These are phyloP conservation scores for Brachionichthys hirsutus DNA, from an alignment of 2,113 vertebrate genomes.

Conservation along the genomic window DNA sequence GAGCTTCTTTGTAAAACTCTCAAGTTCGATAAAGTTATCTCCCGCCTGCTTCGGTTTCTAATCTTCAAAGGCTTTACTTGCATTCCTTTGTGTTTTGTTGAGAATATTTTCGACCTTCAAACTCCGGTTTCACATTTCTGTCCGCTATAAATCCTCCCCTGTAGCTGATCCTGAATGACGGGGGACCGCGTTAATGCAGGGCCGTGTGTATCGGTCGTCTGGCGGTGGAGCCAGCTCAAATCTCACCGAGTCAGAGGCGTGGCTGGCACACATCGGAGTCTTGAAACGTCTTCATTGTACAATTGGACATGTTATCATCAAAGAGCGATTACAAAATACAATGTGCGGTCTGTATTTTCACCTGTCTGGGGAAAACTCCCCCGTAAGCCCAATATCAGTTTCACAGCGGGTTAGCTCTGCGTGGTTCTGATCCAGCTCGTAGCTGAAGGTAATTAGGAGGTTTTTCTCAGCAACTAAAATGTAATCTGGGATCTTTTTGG, in stretches of 20 bases:
- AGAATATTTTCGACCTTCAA: slow-evolving; percentile 51
- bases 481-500: slow-evolving; percentile 4
- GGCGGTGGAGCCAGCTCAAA: slow-evolving; percentile 42
- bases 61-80: slow-evolving; percentile 59
- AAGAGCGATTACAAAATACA: slow-evolving; percentile 46
- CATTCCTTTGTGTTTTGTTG: slow-evolving; percentile 58
- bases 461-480: slow-evolving; percentile 16
- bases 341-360: slow-evolving; percentile 37
- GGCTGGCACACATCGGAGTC: slow-evolving; percentile 28
- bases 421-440: slow-evolving; percentile 26
- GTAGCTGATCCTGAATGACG: slow-evolving; percentile 53
- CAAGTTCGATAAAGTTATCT: slow-evolving; percentile 44
- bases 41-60: slow-evolving; percentile 51
- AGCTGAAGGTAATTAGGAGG: slow-evolving; percentile 18
- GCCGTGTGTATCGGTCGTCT: slow-evolving; percentile 26
- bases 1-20: slow-evolving; percentile 33
- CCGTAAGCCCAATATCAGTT: slow-evolving; percentile 45
- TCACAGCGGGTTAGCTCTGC: slow-evolving; percentile 37
- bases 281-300: slow-evolving; percentile 51
- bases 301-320: slow-evolving; percentile 53
- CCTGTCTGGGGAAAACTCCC: slow-evolving; percentile 16
- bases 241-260: slow-evolving; percentile 51
- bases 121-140: slow-evolving; percentile 66
- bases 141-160: slow-evolving; percentile 59
- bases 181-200: slow-evolving; percentile 49